phyloP scores from a whole-genome alignment of 2,888 invertebrate genomes.

The Lochmaea crataegi region DNA sequence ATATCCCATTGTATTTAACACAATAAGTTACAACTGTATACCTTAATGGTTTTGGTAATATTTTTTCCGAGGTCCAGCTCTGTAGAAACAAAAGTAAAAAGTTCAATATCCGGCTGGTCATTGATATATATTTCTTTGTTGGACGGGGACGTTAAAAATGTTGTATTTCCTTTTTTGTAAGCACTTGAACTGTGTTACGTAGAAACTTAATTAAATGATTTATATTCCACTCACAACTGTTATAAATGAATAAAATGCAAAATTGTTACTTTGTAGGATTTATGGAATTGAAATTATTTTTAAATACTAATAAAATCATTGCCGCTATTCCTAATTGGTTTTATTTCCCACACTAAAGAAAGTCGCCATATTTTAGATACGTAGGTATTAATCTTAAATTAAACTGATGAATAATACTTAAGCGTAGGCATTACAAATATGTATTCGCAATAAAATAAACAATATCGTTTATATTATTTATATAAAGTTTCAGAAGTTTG shows the following conservation, averaged over 20 bases:
- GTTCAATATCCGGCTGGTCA: slow-evolving; percentile 9
- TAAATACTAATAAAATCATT: background rate
- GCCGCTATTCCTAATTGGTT: background rate
- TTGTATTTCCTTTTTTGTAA: slow-evolving; percentile 14
- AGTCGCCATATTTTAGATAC: background rate
- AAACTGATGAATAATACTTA: no score
- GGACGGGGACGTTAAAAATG: background rate
- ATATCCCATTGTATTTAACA: no score
- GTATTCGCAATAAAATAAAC: no score
- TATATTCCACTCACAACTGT: background rate
- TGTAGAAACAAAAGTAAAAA: slow-evolving; percentile 6
- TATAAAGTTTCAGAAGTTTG: no score
- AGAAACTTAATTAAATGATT: background rate
- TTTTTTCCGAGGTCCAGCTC: background rate
- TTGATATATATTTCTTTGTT: slow-evolving; percentile 8
- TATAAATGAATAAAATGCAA: background rate
- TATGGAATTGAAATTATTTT: background rate
- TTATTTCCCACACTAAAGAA: background rate
- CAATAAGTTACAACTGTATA: no score
- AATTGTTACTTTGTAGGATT: background rate
- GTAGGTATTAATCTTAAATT: no score
- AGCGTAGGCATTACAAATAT: no score
- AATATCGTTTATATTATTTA: no score
- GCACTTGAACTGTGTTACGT: background rate
- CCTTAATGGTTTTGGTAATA: no score